Evolutionary conservation across 2,797 vertebrate genomes (phyloP), one percentile per base, ranked within the genome.

Genomic region (Protonibea diacanthus): DNA sequence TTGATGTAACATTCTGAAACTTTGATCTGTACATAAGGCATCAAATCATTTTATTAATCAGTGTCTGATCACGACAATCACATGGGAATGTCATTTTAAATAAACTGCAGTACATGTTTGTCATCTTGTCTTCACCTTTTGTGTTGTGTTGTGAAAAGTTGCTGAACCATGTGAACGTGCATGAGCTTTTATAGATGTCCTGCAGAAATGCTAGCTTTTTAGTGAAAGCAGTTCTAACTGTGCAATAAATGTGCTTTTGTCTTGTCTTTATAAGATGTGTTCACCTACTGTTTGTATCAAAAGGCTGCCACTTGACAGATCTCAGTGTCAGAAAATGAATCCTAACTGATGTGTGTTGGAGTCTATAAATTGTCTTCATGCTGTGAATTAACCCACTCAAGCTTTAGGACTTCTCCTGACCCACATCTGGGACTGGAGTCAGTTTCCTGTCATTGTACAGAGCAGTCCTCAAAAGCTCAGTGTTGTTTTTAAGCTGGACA

Each of bases 381-480:
- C 60, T 71, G 40, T 70, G 23, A 47, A 27, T 7, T 3, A 47
- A 48, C 57, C n/a, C 15, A 23, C 14, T 21, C 3, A 7, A 42
- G 45, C 45, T 48, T 10, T 25, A 15, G 15, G 59, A 17, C 71
- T 47, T 14, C 6, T 40, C 23, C 53, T 81, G 63, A 80, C 59
- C 79, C 33, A 69, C 64, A 21, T 72, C 42, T 60, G 62, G 27
- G 13, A 4, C 9, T n/a, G 23, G 17, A 55, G 21, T 58, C 44
- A 7, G 44, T 76, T 85, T 85, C 74, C 86, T 77, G 33, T 65
- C 23, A 57, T 85, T 84, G 74, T 88, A 20, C 55, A 0, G 45
- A 49, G 49, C 10, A 11, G 21, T 58, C 33, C 27, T 81, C 40
- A 67, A 38, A 67, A 71, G 60, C 47, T 42, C n/a, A 60, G 38